Percentiles rank a stretch among this genome's conserved stretches.
Conservation (phyloP, 2,888 invertebrate species). For the Zhengitettix transpicula region DNA sequence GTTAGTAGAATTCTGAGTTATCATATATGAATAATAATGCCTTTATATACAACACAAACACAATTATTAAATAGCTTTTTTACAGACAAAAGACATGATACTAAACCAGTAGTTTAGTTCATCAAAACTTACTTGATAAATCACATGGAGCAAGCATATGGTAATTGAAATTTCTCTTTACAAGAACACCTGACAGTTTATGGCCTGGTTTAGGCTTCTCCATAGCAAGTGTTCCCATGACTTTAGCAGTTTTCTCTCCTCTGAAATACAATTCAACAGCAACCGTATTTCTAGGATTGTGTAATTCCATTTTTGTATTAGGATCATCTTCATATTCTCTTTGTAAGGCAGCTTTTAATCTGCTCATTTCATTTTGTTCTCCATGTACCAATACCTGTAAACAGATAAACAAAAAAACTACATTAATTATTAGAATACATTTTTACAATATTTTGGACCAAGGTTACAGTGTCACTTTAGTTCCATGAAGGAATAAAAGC, state of each 20-base stretch:
- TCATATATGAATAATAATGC: too few relatives aligned
- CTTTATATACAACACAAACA: too few relatives aligned
- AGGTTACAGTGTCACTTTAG: too few relatives aligned
- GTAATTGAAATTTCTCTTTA: conserved; percentile 96
- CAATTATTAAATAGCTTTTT: too few relatives aligned
- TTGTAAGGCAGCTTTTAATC: conserved; percentile 84
- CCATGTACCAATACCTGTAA: conserved; percentile 83
- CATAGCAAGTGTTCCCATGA: conserved; percentile 82
- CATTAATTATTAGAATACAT: too few relatives aligned
- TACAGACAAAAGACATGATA: too few relatives aligned
- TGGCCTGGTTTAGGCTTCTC: conserved; percentile 63
- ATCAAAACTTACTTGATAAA: conserved; percentile 51
- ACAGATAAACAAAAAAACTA: background rate
- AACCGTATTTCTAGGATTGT: conserved; percentile 93
- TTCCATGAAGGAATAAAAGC: too few relatives aligned
- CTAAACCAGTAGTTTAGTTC: too few relatives aligned
- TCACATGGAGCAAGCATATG: conserved; percentile 85
- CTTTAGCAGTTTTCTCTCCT: conserved; percentile 97
- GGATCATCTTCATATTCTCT: conserved; percentile 84
- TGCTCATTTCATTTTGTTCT: conserved; percentile 96
- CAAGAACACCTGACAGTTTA: conserved; percentile 77
- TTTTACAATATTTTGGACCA: too few relatives aligned
- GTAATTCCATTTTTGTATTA: conserved; percentile 65
- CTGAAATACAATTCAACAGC: conserved; percentile 84
- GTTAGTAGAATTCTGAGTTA: too few relatives aligned